phyloP scores from a whole-genome alignment of 2,888 invertebrate species.

The Epinotia demarniana region DNA sequence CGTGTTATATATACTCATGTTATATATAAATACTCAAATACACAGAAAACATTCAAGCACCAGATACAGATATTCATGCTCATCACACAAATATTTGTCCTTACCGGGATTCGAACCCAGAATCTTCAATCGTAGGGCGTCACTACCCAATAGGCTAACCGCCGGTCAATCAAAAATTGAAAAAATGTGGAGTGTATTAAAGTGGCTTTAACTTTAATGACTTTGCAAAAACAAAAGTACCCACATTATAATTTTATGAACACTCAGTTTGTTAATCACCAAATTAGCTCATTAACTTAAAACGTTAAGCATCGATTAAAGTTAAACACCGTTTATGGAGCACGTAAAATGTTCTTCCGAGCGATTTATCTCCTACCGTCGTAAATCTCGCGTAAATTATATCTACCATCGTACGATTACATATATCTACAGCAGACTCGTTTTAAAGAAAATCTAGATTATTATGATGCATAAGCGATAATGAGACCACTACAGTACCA shows the following conservation, averaged over 20 bases:
- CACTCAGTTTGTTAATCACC: conserved; percentile 25
- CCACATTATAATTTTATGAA: conserved; percentile 26
- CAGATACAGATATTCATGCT: too few species aligned
- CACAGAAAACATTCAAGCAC: too few species aligned
- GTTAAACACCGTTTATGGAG: conserved; percentile 30
- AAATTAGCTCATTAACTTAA: conserved; percentile 38
- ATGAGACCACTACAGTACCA: too few species aligned
- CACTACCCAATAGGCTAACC: too few species aligned
- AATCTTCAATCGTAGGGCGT: too few species aligned
- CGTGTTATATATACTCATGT: too few species aligned
- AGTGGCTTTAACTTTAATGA: neutral
- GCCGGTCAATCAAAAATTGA: too few species aligned
- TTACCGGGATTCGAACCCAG: too few species aligned
- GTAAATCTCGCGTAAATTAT: conserved; percentile 40
- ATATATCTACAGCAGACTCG: neutral
- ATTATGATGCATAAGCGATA: too few species aligned
- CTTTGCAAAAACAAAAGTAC: conserved; percentile 17
- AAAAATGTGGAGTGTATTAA: too few species aligned
- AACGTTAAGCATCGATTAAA: conserved; percentile 32
- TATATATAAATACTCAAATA: too few species aligned
- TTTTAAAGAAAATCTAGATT: neutral
- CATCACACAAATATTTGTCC: too few species aligned
- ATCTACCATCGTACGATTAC: conserved; percentile 26
- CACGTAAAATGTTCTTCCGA: conserved; percentile 40
- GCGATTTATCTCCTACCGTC: conserved; percentile 35